phyloP scores from a whole-genome alignment of 2,113 vertebrate species.

The Mellivora capensis region DNA sequence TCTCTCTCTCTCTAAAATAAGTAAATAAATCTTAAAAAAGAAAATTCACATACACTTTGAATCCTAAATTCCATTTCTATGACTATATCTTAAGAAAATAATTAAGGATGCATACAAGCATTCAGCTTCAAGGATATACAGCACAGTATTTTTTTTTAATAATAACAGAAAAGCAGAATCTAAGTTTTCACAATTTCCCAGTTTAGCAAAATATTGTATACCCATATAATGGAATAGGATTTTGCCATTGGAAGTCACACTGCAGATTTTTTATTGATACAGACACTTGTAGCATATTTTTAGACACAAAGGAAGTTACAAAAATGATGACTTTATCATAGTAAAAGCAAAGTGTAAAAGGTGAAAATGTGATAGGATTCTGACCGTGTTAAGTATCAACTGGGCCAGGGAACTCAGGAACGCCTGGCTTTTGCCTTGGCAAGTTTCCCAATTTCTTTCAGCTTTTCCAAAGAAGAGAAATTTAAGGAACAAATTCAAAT shows the following conservation, averaged over 20 bases:
- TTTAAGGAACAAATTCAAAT: not conserved
- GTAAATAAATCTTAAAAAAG: not conserved
- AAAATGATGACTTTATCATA: not conserved
- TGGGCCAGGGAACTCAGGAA: not conserved
- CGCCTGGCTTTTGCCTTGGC: not conserved
- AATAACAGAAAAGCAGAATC: not conserved
- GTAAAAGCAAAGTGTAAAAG: not conserved
- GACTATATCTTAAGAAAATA: not conserved
- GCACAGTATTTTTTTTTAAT: not conserved
- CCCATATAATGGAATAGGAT: not conserved
- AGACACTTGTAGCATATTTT: not conserved
- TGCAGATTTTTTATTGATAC: not conserved
- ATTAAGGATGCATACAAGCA: not conserved
- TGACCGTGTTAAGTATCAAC: not conserved
- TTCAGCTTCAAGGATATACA: not conserved
- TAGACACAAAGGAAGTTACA: not conserved
- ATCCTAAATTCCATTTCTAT: not conserved
- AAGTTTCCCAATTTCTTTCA: not conserved
- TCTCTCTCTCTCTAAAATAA: not conserved
- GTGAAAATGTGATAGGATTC: not conserved
- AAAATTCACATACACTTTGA: not conserved
- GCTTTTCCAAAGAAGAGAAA: not conserved
- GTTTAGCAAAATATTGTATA: not conserved
- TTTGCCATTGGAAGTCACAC: not conserved
- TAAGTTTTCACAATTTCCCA: not conserved